A percentile compares a stretch with the other conserved stretches of the same genome.
Evolutionary conservation across 35 echinoderm and acorn worm genomes (phyloP).

Genomic region (Diadema setosum): DNA sequence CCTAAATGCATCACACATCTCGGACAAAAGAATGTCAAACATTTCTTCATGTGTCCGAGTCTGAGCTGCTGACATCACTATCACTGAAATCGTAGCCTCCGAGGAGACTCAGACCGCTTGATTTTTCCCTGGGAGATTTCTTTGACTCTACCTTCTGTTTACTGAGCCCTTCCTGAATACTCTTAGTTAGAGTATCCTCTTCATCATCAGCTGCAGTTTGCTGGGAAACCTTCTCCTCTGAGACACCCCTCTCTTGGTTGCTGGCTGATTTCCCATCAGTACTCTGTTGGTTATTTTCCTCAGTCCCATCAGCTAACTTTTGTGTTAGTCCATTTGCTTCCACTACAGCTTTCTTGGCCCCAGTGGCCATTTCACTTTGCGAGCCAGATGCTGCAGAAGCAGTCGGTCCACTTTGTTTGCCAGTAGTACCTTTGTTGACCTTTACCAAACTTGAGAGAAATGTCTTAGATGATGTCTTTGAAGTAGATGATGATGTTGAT

Average conservation of each 20-base stretch:
- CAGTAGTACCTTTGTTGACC: slow-evolving; percentile 15
- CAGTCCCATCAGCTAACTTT: background rate
- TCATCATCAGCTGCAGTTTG: background rate
- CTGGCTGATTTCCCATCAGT: background rate
- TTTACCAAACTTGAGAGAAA: slow-evolving; percentile 41
- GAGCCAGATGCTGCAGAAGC: background rate
- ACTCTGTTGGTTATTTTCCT: background rate
- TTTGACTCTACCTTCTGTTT: slow-evolving; percentile 24
- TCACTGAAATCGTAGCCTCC: slow-evolving; percentile 66
- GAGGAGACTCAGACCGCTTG: slow-evolving; percentile 48
- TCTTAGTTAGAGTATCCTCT: background rate
- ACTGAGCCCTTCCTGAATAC: slow-evolving; percentile 66
- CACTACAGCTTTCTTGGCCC: background rate
- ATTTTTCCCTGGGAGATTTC: slow-evolving; percentile 9
- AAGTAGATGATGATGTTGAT: background rate
- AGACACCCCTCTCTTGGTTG: background rate
- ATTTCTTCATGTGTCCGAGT: background rate
- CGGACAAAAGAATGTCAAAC: too few relatives aligned
- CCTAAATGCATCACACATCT: too few relatives aligned
- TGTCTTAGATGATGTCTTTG: slow-evolving; percentile 13
- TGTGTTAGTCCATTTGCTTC: background rate
- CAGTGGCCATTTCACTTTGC: background rate
- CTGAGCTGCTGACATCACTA: background rate
- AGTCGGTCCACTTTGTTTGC: background rate
- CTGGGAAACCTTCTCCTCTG: background rate